These are phyloP conservation scores for Lasiurus borealis DNA, from an alignment of 2,113 vertebrate genomes.

Conservation along the genomic window DNA sequence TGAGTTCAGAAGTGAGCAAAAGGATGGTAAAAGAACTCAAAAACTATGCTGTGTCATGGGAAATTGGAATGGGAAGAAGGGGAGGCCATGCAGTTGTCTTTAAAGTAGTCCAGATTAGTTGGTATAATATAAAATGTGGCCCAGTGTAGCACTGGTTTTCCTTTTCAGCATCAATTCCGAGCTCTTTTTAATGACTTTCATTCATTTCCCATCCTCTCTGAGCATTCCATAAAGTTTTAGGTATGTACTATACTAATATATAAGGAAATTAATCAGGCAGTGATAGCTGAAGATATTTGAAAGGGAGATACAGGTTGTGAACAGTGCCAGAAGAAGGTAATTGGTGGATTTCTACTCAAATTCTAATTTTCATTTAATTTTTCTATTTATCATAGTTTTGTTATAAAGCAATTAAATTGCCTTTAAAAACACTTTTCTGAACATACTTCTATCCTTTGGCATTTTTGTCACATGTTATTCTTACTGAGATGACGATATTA, in stretches of 20 bases:
- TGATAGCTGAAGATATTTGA: not conserved
- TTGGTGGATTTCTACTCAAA: constrained; percentile 24
- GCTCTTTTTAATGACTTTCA: not conserved
- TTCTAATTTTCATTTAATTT: constrained; percentile 28
- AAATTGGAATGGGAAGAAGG: not conserved
- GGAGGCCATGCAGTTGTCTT: not conserved
- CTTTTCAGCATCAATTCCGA: not conserved
- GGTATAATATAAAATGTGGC: not conserved
- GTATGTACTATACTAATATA: not conserved
- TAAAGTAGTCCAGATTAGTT: not conserved
- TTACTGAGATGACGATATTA: not conserved
- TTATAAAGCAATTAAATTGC: constrained; percentile 42
- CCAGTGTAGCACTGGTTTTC: not conserved
- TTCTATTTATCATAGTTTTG: constrained; percentile 42
- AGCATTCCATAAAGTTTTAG: not conserved
- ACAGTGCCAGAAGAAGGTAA: not conserved
- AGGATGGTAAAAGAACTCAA: not conserved
- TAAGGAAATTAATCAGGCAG: not conserved
- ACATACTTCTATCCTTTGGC: not conserved
- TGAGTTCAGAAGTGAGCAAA: not conserved
- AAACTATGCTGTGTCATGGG: not conserved
- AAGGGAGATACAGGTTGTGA: not conserved
- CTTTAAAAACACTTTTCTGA: constrained; percentile 34
- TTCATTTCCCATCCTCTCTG: not conserved
- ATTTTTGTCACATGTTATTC: constrained; percentile 11